These are phyloP conservation scores for Acropora yongei DNA, from an alignment of 64 coral and sea anemone species.

Conservation along the genomic window DNA sequence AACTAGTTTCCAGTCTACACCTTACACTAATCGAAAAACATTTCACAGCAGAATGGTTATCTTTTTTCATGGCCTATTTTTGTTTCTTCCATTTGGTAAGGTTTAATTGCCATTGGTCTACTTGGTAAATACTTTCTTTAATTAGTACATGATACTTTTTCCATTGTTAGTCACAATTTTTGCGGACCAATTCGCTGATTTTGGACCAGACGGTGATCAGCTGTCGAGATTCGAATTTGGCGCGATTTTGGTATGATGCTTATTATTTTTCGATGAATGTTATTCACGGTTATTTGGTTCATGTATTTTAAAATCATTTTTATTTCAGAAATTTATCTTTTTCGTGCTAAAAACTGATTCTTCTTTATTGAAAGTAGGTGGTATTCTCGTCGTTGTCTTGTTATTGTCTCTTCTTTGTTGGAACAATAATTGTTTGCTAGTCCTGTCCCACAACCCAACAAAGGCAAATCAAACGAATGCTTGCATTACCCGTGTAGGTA, in stretches of 20 bases:
- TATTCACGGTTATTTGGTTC: not conserved
- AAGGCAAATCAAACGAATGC: not conserved
- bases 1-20: constrained; percentile 8
- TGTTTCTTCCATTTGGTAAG: constrained; percentile 16
- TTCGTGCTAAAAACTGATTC: not conserved
- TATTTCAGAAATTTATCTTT: not conserved
- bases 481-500: not conserved
- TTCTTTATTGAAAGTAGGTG: not conserved
- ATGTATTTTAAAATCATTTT: not conserved
- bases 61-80: not conserved
- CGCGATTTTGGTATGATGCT: constrained; percentile 34
- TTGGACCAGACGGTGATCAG: constrained; percentile 23
- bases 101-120: not conserved
- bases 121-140: not conserved
- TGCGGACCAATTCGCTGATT: constrained; percentile 22
- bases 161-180: not conserved
- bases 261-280: not conserved
- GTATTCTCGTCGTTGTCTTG: not conserved
- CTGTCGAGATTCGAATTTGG: constrained; percentile 64
- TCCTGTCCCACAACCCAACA: not conserved
- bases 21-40: not conserved
- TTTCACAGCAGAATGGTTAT: not conserved
- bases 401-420: not conserved
- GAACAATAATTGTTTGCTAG: not conserved
- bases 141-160: not conserved